These are phyloP conservation scores for Sarcophaga rosellei DNA, from an alignment of 2,888 invertebrate genomes.

Conservation along the genomic window DNA sequence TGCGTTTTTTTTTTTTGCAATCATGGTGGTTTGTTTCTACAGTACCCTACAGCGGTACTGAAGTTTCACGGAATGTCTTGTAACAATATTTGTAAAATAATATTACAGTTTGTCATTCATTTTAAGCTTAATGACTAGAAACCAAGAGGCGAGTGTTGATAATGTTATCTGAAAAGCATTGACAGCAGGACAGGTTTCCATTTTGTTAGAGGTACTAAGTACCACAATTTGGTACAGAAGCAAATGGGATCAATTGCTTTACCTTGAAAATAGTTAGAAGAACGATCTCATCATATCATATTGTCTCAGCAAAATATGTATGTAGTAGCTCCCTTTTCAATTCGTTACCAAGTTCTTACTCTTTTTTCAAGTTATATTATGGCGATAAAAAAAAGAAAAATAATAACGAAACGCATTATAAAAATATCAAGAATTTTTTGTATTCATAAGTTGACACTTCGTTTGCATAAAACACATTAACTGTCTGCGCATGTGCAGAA, in stretches of 20 bases:
- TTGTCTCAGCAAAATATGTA: neutral
- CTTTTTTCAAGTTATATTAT: slow-evolving; percentile 13
- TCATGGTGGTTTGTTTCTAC: slow-evolving; percentile 51
- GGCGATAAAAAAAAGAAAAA: neutral
- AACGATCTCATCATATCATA: too few species aligned
- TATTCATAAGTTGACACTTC: slow-evolving; percentile 68
- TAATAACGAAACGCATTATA: slow-evolving; percentile 31
- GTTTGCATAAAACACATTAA: slow-evolving; percentile 68
- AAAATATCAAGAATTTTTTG: slow-evolving; percentile 53
- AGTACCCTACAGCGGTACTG: neutral
- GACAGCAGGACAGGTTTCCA: too few species aligned
- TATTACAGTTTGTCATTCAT: too few species aligned
- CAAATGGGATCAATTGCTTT: too few species aligned
- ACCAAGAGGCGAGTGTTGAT: too few species aligned
- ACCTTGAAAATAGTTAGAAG: too few species aligned
- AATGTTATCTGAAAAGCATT: too few species aligned
- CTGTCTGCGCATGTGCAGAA: slow-evolving; percentile 68
- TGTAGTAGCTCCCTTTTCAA: neutral
- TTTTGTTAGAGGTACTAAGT: too few species aligned
- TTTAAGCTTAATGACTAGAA: too few species aligned
- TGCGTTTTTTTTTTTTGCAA: slow-evolving; percentile 20
- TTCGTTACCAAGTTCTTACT: slow-evolving; percentile 19
- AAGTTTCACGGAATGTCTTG: neutral
- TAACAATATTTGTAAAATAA: neutral
- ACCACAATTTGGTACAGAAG: too few species aligned